These are phyloP conservation scores for Yponomeuta malinellus DNA, from an alignment of 2,888 invertebrate genomes.

Conservation along the genomic window DNA sequence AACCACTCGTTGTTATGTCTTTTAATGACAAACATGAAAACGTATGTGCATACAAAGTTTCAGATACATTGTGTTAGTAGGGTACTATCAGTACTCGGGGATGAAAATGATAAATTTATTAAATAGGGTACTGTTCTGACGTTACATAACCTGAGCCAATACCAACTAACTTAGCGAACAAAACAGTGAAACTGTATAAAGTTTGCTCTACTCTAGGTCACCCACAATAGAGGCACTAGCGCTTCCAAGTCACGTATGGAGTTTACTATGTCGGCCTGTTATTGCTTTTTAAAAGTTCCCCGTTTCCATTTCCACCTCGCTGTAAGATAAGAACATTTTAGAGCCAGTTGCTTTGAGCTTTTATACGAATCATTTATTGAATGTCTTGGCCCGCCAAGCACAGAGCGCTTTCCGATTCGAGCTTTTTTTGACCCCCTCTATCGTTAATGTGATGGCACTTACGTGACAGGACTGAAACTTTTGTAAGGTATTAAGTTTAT, in stretches of 20 bases:
- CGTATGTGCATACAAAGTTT: too few relatives aligned
- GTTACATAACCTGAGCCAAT: not conserved
- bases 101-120: too few relatives aligned
- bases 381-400: not conserved
- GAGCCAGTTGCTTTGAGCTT: not conserved
- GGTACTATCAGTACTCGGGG: too few relatives aligned
- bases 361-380: not conserved
- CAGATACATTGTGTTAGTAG: too few relatives aligned
- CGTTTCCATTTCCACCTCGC: not conserved
- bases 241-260: constrained; percentile 2
- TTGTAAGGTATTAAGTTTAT: too few relatives aligned
- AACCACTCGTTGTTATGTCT: too few relatives aligned
- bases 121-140: not conserved
- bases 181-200: not conserved
- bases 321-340: not conserved
- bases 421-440: too few relatives aligned
- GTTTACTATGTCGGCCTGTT: not conserved
- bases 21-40: too few relatives aligned
- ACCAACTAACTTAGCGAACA: not conserved
- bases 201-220: not conserved
- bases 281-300: constrained; percentile 1
- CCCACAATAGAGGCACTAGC: not conserved
- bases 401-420: not conserved
- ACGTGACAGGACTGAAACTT: too few relatives aligned
- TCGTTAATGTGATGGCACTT: too few relatives aligned